Evolutionary conservation across 2,888 invertebrate species (phyloP), one percentile per base, ranked within the genome.

Genomic region (Dolichopus griseipennis): DNA sequence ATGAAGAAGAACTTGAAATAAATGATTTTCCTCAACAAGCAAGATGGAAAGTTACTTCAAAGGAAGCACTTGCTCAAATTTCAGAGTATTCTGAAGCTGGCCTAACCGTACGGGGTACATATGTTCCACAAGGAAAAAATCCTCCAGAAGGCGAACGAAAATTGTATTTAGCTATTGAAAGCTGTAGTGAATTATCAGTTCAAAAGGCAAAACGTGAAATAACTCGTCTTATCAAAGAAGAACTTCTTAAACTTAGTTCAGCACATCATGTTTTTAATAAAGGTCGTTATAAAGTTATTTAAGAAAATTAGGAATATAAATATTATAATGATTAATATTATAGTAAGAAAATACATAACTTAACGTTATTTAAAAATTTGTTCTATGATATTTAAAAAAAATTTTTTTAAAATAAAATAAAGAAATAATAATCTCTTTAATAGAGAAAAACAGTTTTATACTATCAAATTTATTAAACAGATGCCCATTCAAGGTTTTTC

Each of bases 21-120:
- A 99, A 99, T 79, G 99, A 99, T 82, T 99, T 99, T 84, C 99
- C 99, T 37, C 99, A 99, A 77, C 97, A 97, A 79, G 97, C 98
- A 0, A 86, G 99, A 69, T 99, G 97, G 96, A 87, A 96, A 73
- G 96, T 99, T 69, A 99, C 98, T 7, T 95, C 95, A 73, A 97
- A 95, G 90, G 99, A 99, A 83, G 97, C 98, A 7, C 83, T 99
- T 72, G 96, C 96, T 0, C 94, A 98, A 78, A 97, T 99, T 76
- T 95, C 96, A 66, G 99, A 99, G 81, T 98, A 97, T 81, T 97
- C 97, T 0, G 99, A 99, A 80, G 99, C 98, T 0, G 99, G 99
- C 61, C 92, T 99, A 71, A 97, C 98, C 0, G 99, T 99, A 0
- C 87, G 98, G 64, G 99, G 99, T n/a, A 97, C 97, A 0, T 95